Conservation (phyloP, 2,797 vertebrate genomes). For the Sandelia bainsii region DNA sequence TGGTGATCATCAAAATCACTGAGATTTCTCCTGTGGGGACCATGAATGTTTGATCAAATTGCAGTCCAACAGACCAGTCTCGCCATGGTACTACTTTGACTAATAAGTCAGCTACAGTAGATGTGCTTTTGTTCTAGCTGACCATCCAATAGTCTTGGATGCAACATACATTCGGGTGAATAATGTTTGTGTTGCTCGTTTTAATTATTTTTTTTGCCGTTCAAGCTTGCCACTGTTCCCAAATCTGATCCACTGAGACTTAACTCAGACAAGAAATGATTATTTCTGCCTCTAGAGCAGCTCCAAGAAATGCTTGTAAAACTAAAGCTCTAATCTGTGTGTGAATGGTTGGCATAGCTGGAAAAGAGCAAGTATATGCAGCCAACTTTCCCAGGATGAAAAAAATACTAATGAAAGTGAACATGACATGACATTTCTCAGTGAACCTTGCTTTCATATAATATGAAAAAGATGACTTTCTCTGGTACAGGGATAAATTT, state of each 20-base stretch:
- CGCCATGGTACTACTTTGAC: too few relatives aligned
- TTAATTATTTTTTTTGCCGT: not conserved
- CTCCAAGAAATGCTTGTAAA: constrained; percentile 50
- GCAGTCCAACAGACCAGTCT: not conserved
- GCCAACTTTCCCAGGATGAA: constrained; percentile 22
- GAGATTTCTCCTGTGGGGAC: not conserved
- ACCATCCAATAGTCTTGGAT: not conserved
- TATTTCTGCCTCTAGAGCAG: constrained; percentile 38
- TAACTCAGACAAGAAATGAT: constrained; percentile 43
- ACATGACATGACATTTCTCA: constrained; percentile 5
- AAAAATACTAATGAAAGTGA: constrained; percentile 17
- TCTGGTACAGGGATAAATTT: not conserved
- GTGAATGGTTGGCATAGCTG: constrained; percentile 25
- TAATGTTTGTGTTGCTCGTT: not conserved
- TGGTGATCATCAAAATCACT: not conserved
- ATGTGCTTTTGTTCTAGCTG: not conserved
- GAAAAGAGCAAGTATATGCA: constrained; percentile 25
- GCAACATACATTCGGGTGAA: not conserved
- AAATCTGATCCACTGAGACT: constrained; percentile 39
- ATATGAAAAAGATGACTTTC: not conserved
- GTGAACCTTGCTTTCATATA: constrained; percentile 4
- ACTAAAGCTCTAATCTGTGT: constrained; percentile 53
- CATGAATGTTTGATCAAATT: not conserved
- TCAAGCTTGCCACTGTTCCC: constrained; percentile 4
- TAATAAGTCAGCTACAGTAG: not conserved